phyloP scores from a whole-genome alignment of 2,797 vertebrate genomes.

The Molossus molossus region DNA sequence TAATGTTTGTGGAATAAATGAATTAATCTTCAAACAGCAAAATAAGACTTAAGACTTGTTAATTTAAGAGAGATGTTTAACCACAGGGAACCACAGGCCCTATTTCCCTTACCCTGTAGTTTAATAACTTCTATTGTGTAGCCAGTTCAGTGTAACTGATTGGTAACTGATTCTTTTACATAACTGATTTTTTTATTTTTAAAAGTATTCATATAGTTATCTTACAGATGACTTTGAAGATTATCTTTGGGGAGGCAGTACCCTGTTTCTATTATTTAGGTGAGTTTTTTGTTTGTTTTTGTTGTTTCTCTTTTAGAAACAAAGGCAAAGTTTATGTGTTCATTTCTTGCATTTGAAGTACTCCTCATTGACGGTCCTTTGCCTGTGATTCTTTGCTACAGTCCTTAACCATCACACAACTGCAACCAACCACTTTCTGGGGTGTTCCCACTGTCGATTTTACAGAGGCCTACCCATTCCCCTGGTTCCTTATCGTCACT shows the following conservation, averaged over 20 bases:
- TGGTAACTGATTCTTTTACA: background rate
- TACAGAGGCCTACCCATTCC: too few species aligned
- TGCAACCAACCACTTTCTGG: too few species aligned
- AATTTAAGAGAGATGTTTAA: slow-evolving; percentile 32
- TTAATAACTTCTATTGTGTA: background rate
- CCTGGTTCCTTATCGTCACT: too few species aligned
- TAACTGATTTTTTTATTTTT: slow-evolving; percentile 3
- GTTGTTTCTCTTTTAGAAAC: too few species aligned
- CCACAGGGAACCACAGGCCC: background rate
- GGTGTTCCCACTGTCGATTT: too few species aligned
- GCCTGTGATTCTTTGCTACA: too few species aligned
- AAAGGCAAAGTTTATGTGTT: too few species aligned
- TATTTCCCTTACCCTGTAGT: background rate
- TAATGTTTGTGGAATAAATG: background rate
- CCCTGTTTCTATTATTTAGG: background rate
- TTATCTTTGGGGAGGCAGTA: background rate
- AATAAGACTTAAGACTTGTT: slow-evolving; percentile 22
- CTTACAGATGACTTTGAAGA: slow-evolving; percentile 7
- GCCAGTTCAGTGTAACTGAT: background rate
- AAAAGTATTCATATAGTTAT: background rate
- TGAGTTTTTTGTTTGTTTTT: too few species aligned
- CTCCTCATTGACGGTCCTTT: too few species aligned
- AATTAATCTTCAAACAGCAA: background rate
- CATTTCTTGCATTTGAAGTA: too few species aligned
- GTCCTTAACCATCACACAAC: too few species aligned